These are phyloP conservation scores for Platycheirus rosarum DNA, from an alignment of 2,888 invertebrate genomes.

Conservation along the genomic window DNA sequence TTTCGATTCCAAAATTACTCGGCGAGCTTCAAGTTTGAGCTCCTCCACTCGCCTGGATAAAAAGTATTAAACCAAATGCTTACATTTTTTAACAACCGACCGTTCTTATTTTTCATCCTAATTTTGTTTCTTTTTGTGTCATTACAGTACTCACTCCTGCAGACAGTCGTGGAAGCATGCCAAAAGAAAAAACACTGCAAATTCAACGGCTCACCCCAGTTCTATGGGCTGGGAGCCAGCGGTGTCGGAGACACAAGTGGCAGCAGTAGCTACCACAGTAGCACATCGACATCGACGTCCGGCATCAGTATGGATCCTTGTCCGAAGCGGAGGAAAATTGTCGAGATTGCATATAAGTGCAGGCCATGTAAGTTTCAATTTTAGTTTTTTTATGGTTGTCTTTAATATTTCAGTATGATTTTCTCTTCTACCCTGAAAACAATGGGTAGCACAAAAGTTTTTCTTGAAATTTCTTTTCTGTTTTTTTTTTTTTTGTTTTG, in stretches of 20 bases:
- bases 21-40: too few relatives aligned
- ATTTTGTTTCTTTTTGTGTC: too few relatives aligned
- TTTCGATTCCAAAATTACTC: conserved; percentile 48
- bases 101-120: conserved; percentile 15
- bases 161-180: conserved; percentile 96
- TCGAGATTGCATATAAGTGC: conserved; percentile 97
- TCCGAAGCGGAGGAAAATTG: conserved; percentile 95
- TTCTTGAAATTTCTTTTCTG: conserved; percentile 7
- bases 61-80: conserved; percentile 68
- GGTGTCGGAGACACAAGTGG: conserved; percentile 81
- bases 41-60: conserved; percentile 40
- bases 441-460: conserved; percentile 31
- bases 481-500: neutral
- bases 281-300: conserved; percentile 80
- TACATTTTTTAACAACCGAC: too few relatives aligned
- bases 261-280: too few relatives aligned
- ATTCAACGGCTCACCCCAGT: conserved; percentile 93
- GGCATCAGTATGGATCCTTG: too few relatives aligned
- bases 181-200: conserved; percentile 96
- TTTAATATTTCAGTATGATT: neutral
- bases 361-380: conserved; percentile 86
- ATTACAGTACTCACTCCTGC: too few relatives aligned
- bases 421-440: conserved; percentile 28
- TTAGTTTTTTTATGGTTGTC: conserved; percentile 11
- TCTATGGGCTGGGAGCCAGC: conserved; percentile 88